Evolutionary conservation across 2,888 invertebrate species (phyloP).

Genomic region (Lepidochrysops patricia): DNA sequence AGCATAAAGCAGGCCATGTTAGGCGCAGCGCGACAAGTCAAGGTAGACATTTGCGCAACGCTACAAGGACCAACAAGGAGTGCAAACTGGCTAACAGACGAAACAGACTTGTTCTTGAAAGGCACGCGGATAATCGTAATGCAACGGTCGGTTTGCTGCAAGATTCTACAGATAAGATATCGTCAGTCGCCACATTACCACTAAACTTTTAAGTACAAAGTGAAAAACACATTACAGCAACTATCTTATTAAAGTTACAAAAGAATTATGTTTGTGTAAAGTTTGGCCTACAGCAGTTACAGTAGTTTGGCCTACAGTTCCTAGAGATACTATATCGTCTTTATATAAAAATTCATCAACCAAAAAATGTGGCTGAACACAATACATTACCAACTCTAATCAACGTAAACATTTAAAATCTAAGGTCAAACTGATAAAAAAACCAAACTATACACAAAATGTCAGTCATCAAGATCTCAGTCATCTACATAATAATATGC

Average conservation of each 20-base stretch:
- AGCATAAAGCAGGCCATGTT: conserved; percentile 35
- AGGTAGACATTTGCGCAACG: conserved; percentile 52
- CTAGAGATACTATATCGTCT: no score
- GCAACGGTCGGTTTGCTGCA: neutral
- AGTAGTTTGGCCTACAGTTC: no score
- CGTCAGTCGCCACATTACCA: neutral
- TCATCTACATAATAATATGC: neutral
- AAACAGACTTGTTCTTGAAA: conserved; percentile 13
- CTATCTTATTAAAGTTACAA: no score
- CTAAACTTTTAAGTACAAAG: neutral
- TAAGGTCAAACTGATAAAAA: neutral
- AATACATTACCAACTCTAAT: neutral
- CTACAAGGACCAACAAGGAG: conserved; percentile 31
- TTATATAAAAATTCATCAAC: no score
- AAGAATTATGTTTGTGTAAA: no score
- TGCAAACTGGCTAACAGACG: conserved; percentile 13
- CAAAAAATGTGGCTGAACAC: no score
- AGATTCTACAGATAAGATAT: neutral
- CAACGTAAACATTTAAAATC: neutral
- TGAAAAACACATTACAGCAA: no score
- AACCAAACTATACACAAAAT: neutral
- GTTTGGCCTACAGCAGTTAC: no score
- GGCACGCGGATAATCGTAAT: conserved; percentile 13
- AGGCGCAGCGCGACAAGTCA: conserved; percentile 45
- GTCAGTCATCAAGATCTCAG: neutral